Base-by-base conservation (phyloP, 2,888 invertebrate genomes). In the Spodoptera picta region DNA sequence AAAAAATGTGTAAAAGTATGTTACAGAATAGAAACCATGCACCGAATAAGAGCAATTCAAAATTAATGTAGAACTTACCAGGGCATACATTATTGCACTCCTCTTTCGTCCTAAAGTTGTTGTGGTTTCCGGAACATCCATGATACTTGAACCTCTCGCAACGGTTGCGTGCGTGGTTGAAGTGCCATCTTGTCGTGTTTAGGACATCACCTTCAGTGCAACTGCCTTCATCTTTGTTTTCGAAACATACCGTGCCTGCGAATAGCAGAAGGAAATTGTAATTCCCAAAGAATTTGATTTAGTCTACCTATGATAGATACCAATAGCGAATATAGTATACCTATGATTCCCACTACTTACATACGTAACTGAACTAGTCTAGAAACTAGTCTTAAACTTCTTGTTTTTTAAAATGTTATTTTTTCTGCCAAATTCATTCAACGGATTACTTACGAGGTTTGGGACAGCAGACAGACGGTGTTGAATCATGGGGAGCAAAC, bases 401-500 rank as follows among this genome's bases (percentile, higher is more conserved):
- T 19, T 19, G 19, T 2, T 19, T 19, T 19, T 19, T 2, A 1
- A 19, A 19, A 19, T 19, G 1, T 19, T 19, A 19, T 31, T 31
- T 6, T 6, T 36, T 36, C 36, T 36, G 2, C 36, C 36, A 27
- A 27, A 2, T 27, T 27, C 5, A 27, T 27, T 3, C 0, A 2
- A 27, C 7, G 6, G 9, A 9, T 36, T 48, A 91, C 95, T 95
- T 88, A 97, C 97, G 95, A 73, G 98, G 97, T 86, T 98, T 98
- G 10, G 97, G 97, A 83, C 98, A 98, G 91, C 98, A 98, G n/a
- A 98, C 97, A 0, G 98, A 97, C 61, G 97, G 97, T 79, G 97
- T 96, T 0, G 92, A 88, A 67, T 96, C 96, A 50, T 98, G 96
- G 0, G 98, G 98, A 68, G 97, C 97, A 68, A 98, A 94, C 77